These are phyloP conservation scores for Apodemus sylvaticus DNA, from an alignment of 2,113 vertebrate species.

Conservation along the genomic window DNA sequence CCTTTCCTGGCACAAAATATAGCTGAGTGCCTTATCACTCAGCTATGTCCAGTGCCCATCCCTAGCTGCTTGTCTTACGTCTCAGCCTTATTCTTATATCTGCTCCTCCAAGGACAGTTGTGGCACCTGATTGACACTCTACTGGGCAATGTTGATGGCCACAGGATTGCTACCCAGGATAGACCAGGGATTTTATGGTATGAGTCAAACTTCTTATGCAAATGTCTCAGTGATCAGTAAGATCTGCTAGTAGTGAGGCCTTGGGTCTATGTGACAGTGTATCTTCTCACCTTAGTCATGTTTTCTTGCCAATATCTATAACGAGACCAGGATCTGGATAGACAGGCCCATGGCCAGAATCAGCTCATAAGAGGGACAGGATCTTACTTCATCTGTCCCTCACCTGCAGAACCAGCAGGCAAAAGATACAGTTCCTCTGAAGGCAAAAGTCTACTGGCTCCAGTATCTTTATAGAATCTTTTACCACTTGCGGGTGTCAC, in stretches of 20 bases:
- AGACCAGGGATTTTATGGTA: background rate
- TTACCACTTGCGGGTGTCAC: background rate
- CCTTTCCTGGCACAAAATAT: rapidly evolving
- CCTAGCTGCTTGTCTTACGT: no score
- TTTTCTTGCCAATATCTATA: background rate
- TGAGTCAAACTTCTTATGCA: background rate
- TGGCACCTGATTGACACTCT: no score
- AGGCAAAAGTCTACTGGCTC: no score
- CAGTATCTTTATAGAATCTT: background rate
- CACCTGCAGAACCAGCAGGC: background rate
- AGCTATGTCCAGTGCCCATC: rapidly evolving
- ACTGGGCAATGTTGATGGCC: no score
- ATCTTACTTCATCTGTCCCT: rapidly evolving
- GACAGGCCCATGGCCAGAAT: background rate
- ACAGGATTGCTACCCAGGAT: no score
- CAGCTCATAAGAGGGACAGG: background rate
- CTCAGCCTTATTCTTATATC: background rate
- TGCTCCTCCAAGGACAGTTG: background rate
- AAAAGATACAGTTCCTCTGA: background rate
- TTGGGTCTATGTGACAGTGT: background rate
- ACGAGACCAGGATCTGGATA: background rate
- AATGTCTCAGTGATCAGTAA: background rate
- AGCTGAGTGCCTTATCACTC: rapidly evolving
- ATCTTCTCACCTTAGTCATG: background rate
- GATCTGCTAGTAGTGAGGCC: background rate